Base-by-base conservation (phyloP, 2,113 vertebrate genomes). In the Bettongia penicillata region DNA sequence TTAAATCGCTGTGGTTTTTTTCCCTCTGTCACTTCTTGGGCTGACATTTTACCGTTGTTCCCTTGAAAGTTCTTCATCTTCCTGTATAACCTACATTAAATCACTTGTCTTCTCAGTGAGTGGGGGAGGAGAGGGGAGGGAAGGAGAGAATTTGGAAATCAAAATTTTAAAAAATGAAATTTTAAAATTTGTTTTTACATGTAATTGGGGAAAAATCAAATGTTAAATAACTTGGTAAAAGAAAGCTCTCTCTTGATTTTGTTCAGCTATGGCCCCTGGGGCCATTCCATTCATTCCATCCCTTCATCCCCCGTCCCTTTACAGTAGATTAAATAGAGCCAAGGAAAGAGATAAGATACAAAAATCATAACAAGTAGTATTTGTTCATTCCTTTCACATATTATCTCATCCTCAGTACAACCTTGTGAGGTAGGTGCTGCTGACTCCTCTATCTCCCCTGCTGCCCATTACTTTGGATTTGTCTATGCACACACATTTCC, bases 1-100 rank as follows among this genome's bases (percentile, higher is more conserved):
- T 92, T 25, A 89, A 96, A 77, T 95, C 91, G 6, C 68, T 90
- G 23, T 50, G 50, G 3, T 52, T 52, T 22, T 53, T 55, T 51
- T 16, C 52, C 96, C 84, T 93, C 84, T 47, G 37, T 49, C 49
- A 90, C 93, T 93, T 95, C 57, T 94, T 61, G 94, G 95, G 93
- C 1, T 3, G 28, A 89, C 92, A 7, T 77, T 93, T 93, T 43
- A 91, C 11, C 91, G 31, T 50, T 92, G 57, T 92, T 89, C 47
- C 43, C 94, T 91, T 92, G 48, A 91, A 31, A 89, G 8, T 91
- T 95, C 23, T 43, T 9, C 51, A 8, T 94, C 90, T 68, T 68
- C 61, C 37, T 68, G 61, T 68, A 37, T 37, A 68, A 37, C 14
- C 12, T 68, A 68, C 16, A 14, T 68, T 37, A 37, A 68, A 68